Evolutionary conservation across 2,113 vertebrate species (phyloP), one percentile per base, ranked within the genome.

Genomic region (Rousettus leschenaultii): DNA sequence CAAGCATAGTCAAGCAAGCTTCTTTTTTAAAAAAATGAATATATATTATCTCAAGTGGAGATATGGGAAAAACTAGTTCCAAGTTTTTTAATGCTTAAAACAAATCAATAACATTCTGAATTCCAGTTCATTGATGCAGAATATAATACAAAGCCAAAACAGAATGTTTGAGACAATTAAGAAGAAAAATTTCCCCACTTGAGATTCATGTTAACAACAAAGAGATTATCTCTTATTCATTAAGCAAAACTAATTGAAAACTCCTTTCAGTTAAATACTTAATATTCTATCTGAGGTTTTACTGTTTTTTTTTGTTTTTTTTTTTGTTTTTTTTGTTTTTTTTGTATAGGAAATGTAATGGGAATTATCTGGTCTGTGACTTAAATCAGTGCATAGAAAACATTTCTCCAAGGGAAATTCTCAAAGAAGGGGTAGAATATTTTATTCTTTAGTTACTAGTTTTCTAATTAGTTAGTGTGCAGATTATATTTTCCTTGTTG

Each of bases 401-500:
- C 65, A 59, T 57, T 80, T 16, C 13, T 43, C 68, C 38, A 70
- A 48, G 70, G 51, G 61, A 97, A 68, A 83, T 86, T 96, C 3
- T 0, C 63, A 75, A 73, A 85, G 55, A 65, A 96, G 84, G 0
- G 0, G 19, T 77, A 30, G 71, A 33, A 83, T 94, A 53, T 83
- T 93, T 96, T 88, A 9, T 19, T 85, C 18, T 38, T 96, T 95
- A 78, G 48, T 95, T 84, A 59, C 33, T 94, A 86, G 45, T 95
- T 96, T 97, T 84, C 53, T 1, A 18, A n/a, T 12, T 24, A 43
- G 40, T 0, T 1, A 53, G 28, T 74, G 22, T 82, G n/a, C 61
- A 95, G 63, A 53, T 94, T n/a, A 7, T 45, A 40, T n/a, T n/a
- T 77, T 91, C 86, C 33, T 74, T 1, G 0, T 38, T 84, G 53